Evolutionary conservation across 1,140 invertebrate genomes (phyloP), one percentile per base, ranked within the genome.

Genomic region (Oryzaephilus surinamensis): DNA sequence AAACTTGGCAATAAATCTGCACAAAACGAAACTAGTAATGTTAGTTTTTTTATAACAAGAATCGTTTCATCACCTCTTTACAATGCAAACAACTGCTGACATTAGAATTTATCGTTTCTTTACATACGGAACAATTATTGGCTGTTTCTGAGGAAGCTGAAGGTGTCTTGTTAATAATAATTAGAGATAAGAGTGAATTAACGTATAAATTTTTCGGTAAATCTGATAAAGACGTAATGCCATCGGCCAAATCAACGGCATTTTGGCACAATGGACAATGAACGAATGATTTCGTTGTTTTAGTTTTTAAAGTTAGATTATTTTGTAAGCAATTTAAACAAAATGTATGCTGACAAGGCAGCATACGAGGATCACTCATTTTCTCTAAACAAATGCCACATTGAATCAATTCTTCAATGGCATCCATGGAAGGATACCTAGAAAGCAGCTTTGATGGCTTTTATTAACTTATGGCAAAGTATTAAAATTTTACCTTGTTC

Each of bases 331-430:
- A 82, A 10, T 66, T 56, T 24, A 71, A 54, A 51, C 82, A 84
- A 58, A 84, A 85, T 0, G 81, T 83, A 58, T 84, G 80, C 54
- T 83, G 80, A 53, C 81, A 85, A 3, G 77, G 76, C 41, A 84
- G 58, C 66, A 83, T 76, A 53, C 76, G 77, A 1, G 81, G 79
- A 18, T 72, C 64, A 38, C 66, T 69, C 16, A 78, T 67, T 37
- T 74, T 65, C 51, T 83, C 77, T 15, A 82, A 54, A 51, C 82
- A 86, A 27, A 86, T 67, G 2, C 77, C 62, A 58, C 82, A 86
- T 52, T 75, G 72, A 2, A 84, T 61, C 6, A 84, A 57, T 26
- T 81, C 74, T 52, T 81, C 73, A 29, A 84, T 62, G 0, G 66
- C 67, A 13, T 62, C 60, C 2, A 65, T 46, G 13, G 71, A 69